Evolutionary conservation across 2,797 vertebrate genomes (phyloP).

Genomic region (Numenius phaeopus): DNA sequence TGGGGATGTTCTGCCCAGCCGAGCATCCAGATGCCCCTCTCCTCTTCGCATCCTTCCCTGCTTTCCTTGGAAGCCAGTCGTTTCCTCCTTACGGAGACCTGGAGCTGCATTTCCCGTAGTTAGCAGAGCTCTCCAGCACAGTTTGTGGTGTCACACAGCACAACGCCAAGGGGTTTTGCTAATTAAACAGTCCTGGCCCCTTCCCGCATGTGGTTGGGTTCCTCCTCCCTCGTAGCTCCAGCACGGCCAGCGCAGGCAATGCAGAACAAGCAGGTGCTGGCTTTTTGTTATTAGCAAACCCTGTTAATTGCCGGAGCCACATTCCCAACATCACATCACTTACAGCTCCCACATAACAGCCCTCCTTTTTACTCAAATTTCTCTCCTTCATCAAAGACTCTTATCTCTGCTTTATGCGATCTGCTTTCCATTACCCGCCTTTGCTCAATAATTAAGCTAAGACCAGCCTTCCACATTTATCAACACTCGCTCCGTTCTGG

Average conservation of each 20-base stretch:
- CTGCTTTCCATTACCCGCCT: background rate
- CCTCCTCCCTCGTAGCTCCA: background rate
- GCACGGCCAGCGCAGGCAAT: accelerated
- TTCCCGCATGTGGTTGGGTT: accelerated
- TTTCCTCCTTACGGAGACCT: background rate
- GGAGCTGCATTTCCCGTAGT: accelerated
- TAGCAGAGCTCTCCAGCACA: background rate
- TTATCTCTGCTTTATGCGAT: background rate
- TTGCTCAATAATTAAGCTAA: background rate
- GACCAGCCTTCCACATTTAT: background rate
- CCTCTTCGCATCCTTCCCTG: accelerated
- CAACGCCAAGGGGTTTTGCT: background rate
- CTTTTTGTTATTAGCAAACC: background rate
- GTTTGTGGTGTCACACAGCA: background rate
- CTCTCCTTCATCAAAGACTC: background rate
- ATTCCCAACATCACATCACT: accelerated
- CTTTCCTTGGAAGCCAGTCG: background rate
- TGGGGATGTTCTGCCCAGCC: background rate
- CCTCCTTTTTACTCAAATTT: accelerated
- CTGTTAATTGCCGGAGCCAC: background rate
- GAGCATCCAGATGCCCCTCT: accelerated
- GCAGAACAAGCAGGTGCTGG: background rate
- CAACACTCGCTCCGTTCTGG: accelerated
- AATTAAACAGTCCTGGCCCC: background rate
- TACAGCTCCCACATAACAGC: accelerated